phyloP scores from a whole-genome alignment of 1,140 invertebrate genomes.

The Stegodyphus mimosarum region DNA sequence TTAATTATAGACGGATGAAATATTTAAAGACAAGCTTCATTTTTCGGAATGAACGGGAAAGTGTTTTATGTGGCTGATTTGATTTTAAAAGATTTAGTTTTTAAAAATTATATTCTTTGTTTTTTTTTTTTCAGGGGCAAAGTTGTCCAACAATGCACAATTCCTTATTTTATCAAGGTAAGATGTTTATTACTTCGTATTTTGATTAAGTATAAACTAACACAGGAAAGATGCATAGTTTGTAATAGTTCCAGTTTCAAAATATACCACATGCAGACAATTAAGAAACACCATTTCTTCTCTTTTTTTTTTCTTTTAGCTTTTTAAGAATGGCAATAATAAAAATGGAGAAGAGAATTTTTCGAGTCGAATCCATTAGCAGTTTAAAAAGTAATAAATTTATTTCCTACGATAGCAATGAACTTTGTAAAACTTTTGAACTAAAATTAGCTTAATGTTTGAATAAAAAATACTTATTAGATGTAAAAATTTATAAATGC shows the following conservation, averaged over 20 bases:
- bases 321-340: neutral
- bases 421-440: no score
- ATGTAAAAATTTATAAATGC: no score
- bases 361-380: neutral
- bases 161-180: constrained; percentile 52
- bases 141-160: constrained; percentile 53
- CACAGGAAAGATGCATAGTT: neutral
- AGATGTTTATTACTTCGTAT: neutral
- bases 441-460: no score
- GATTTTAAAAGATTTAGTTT: no score
- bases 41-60: no score
- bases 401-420: no score
- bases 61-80: no score
- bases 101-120: neutral
- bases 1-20: no score
- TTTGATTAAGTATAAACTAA: neutral
- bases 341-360: neutral
- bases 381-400: neutral
- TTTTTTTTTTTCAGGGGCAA: constrained; percentile 36
- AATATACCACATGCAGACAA: neutral
- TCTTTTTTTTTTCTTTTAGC: neutral
- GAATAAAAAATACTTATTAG: no score
- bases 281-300: neutral
- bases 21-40: no score
- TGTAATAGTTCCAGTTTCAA: neutral